Conservation (phyloP, 2,888 invertebrate species). For the Stenolophus ochropezus region DNA sequence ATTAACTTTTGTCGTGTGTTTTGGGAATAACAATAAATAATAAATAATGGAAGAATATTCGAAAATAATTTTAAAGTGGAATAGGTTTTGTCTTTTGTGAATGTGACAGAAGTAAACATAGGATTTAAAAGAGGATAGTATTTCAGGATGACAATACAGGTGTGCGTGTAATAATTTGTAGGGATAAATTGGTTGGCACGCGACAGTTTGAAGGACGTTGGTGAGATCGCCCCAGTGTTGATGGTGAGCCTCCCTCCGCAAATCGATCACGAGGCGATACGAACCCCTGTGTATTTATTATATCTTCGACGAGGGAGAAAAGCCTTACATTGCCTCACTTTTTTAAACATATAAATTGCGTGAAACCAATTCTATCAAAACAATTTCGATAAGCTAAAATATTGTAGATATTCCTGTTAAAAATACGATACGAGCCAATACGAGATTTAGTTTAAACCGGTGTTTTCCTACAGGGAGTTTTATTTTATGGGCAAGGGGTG, state of each 20-base stretch:
- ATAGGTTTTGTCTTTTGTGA: too few relatives aligned
- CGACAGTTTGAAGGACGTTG: not conserved
- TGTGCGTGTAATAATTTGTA: not conserved
- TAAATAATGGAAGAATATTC: too few relatives aligned
- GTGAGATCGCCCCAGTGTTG: constrained; percentile 3
- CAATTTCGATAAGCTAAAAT: constrained; percentile 60
- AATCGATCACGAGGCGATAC: constrained; percentile 22
- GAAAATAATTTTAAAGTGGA: too few relatives aligned
- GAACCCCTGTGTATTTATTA: constrained; percentile 27
- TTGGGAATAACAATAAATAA: too few relatives aligned
- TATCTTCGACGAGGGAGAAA: constrained; percentile 14
- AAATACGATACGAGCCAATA: constrained; percentile 53
- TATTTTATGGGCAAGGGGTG: constrained; percentile 41
- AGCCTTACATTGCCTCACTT: constrained; percentile 48
- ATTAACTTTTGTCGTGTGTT: too few relatives aligned
- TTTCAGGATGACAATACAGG: not conserved
- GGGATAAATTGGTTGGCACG: not conserved
- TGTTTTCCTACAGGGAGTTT: constrained; percentile 52
- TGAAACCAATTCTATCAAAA: constrained; percentile 56
- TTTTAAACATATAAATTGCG: constrained; percentile 57
- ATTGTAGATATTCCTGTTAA: constrained; percentile 58
- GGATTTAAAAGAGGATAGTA: too few relatives aligned
- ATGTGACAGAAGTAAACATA: too few relatives aligned
- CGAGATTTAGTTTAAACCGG: constrained; percentile 39
- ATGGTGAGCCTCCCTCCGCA: not conserved